Base-by-base conservation (phyloP, 2,113 vertebrate species). In the Perca schrenkii region DNA sequence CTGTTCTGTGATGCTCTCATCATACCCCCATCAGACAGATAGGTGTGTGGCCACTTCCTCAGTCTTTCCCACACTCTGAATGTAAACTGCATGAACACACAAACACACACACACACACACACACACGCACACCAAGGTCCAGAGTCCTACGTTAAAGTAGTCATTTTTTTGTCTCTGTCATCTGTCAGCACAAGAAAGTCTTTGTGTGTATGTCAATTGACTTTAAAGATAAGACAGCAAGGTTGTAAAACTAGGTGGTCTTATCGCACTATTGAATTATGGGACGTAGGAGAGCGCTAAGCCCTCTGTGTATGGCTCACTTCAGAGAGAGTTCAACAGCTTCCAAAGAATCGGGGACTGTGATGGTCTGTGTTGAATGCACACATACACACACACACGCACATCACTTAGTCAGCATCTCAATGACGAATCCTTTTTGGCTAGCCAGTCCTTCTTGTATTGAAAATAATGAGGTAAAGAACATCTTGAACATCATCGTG, bases 11-110 rank as follows among this genome's bases (percentile, higher is more conserved):
- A n/a, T n/a, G n/a, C n/a, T n/a, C n/a, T 93, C 92, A 93, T 95
- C 95, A 90, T 94, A 79, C 90, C 84, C 94, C 91, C 91, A 93
- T 91, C 86, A 74, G 76, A 75, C 74, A 77, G 68, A 21, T 77
- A 82, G 72, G 74, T 86, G 80, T 81, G 74, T 54, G 36, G 69
- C 73, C 71, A 40, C 70, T 54, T 49, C 61, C 4, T 75, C 15
- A 22, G 46, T 67, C 58, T 81, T 89, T 89, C 90, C 84, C 91
- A 92, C 68, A 88, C 66, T 69, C 72, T 62, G 12, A 73, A 75
- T 43, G 69, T 73, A 84, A 89, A 77, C 54, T 72, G n/a, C 14
- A 53, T 13, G 14, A 70, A 56, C 50, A 50, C 53, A 54, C 61
- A 36, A 54, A 71, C 78, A 65, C 57, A 77, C 70, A 70, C 21